Conservation (phyloP, 2,797 vertebrate species). For the Cossypha dichroa region DNA sequence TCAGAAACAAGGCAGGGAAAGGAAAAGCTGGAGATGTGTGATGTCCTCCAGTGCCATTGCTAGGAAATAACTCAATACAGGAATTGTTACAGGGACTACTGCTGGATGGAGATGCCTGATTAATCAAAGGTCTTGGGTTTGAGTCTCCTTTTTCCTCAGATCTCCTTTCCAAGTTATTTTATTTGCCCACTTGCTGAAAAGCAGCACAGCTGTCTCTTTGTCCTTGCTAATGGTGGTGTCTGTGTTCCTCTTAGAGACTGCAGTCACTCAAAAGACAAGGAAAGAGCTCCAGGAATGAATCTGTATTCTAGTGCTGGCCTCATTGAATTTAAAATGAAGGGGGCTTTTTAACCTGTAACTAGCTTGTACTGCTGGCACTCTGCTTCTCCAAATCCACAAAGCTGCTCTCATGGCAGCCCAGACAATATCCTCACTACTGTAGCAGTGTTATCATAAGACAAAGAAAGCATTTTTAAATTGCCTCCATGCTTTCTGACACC, state of each 20-base stretch:
- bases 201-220: not conserved
- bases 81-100: not conserved
- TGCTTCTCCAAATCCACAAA: not conserved
- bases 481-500: not conserved
- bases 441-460: not conserved
- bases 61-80: not conserved
- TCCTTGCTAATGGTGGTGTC: not conserved
- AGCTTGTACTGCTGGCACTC: not conserved
- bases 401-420: not conserved
- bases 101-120: not conserved
- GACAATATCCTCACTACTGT: not conserved
- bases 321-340: not conserved
- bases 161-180: not conserved
- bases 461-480: not conserved
- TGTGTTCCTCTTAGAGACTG: not conserved
- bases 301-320: not conserved
- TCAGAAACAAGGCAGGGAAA: not conserved
- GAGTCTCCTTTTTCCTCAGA: not conserved
- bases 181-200: not conserved
- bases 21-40: not conserved
- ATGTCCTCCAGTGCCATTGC: not conserved
- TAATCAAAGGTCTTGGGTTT: not conserved
- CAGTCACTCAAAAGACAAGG: not conserved
- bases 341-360: not conserved
- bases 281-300: not conserved